Evolutionary conservation across 2,797 vertebrate genomes (phyloP), one percentile per base, ranked within the genome.

Genomic region (Sebastes taczanowskii): DNA sequence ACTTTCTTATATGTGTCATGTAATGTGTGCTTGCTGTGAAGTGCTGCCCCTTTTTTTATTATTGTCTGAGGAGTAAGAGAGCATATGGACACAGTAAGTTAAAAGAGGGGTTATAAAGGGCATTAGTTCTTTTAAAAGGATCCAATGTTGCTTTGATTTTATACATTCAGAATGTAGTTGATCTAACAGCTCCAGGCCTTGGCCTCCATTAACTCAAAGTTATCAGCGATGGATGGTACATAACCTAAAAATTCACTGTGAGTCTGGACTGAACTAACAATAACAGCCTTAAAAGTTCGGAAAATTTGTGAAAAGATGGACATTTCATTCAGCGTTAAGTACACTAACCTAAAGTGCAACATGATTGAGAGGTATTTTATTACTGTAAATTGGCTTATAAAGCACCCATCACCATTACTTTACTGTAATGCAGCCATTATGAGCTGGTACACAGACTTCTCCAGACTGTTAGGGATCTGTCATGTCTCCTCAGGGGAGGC

Each of bases 371-470:
- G 53, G 20, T 38, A 68, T 49, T 86, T 70, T 29, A 79, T 77
- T 84, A 11, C 49, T 53, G 49, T 23, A 62, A 78, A 82, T 71
- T 42, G 67, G 7, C 18, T 32, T 35, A 38, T 29, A 35, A 55
- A 67, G 53, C 14, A 68, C 16, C 34, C 74, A 69, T 35, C 56
- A 35, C 16, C 22, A 38, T 74, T 74, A 46, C 34, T 63, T 81
- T 80, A 30, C 25, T 60, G 67, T 77, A 80, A 91, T 88, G 68
- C 30, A 82, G 62, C 25, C 59, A 80, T 83, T 79, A 71, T 60
- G 62, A 73, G 62, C 70, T 58, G 59, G 30, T 64, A 22, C 86
- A 87, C 34, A 20, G 34, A 38, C 67, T 25, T 69, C 69, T 83
- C 18, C 5, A 2, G 35, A 32, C 67, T 56, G 30, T 23, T 78